Evolutionary conservation across 2,113 vertebrate genomes (phyloP), one percentile per base, ranked within the genome.

Genomic region (Aspiorhynchus laticeps): DNA sequence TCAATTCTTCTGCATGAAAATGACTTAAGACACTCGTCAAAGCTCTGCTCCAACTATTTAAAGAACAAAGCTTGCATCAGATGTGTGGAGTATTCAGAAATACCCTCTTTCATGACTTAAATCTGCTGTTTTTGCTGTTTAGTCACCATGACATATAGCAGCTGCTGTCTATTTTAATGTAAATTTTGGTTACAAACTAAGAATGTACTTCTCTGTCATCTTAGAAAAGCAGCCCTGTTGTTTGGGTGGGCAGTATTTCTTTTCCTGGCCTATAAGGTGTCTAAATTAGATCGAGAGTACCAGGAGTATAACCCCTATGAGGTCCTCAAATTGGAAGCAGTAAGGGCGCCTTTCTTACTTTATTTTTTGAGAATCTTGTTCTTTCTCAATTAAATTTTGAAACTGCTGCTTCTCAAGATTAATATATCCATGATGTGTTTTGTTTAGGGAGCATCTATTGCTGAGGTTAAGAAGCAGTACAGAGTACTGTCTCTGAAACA

Each of bases 241-340:
- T 96, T 97, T 91, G 98, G 98, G 90, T 99, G 98, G 98, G 96
- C 94, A n/a, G 94, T 99, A 85, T 98, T 99, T 93, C 91, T 99
- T 93, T 96, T 99, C 88, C 96, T 99, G 93, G 96, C 96, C 19
- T 99, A 99, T 94, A 99, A 99, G 91, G 98, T 99, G 94, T 99
- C 98, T 88, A 99, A 98, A 94, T 96, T 98, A 76, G 98, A 99
- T 92, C 91, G 97, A 90, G 98, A 99, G 88, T 99, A 99, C 94
- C 97, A 99, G 93, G 98, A 99, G 90, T 99, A 99, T 91, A 99
- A 99, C 91, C 98, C 98, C 51, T 99, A 98, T 79, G 98, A 99
- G 94, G 97, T 99, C 85, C 95, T 99, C 91, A 95, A 95, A 92
- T 94, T 99, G 92, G 98, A 99, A 91, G 96, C 96, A 88, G 98